A percentile compares a stretch with the other conserved stretches of the same genome.
Conservation (phyloP, 2,113 vertebrate genomes). For the Heterocephalus glaber region DNA sequence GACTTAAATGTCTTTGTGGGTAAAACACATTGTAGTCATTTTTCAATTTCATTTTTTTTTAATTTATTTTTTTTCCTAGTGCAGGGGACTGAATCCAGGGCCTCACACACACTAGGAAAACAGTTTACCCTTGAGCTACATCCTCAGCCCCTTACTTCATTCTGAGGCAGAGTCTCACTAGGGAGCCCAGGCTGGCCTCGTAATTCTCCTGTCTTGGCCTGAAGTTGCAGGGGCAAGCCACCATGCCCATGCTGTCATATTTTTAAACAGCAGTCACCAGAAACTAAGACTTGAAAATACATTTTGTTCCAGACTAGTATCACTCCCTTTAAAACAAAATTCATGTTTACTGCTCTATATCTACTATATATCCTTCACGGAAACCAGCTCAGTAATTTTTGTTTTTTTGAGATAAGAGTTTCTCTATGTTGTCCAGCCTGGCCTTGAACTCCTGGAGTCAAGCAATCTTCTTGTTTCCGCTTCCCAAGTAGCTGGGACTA, state of each 20-base stretch:
- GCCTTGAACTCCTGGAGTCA: not conserved
- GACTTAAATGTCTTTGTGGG: not conserved
- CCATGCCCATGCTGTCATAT: not conserved
- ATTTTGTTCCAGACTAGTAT: not conserved
- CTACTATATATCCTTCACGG: not conserved
- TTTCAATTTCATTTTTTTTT: not conserved
- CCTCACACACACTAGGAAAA: not conserved
- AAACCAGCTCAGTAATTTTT: not conserved
- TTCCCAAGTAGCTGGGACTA: not conserved
- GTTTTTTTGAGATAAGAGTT: not conserved
- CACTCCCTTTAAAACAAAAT: not conserved
- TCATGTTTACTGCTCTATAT: not conserved
- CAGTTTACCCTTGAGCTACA: not conserved
- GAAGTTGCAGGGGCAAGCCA: not conserved
- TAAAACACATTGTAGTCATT: not conserved
- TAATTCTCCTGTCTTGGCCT: not conserved
- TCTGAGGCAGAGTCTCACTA: not conserved
- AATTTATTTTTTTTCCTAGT: not conserved
- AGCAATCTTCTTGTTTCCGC: not conserved
- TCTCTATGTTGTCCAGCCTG: not conserved
- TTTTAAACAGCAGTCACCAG: not conserved
- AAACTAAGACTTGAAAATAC: slow-evolving; percentile 9
- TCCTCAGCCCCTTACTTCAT: not conserved
- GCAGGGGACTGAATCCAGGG: not conserved
- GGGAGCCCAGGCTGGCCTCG: not conserved